Base-by-base conservation (phyloP, 2,113 vertebrate genomes). In the Pao palembangensis region DNA sequence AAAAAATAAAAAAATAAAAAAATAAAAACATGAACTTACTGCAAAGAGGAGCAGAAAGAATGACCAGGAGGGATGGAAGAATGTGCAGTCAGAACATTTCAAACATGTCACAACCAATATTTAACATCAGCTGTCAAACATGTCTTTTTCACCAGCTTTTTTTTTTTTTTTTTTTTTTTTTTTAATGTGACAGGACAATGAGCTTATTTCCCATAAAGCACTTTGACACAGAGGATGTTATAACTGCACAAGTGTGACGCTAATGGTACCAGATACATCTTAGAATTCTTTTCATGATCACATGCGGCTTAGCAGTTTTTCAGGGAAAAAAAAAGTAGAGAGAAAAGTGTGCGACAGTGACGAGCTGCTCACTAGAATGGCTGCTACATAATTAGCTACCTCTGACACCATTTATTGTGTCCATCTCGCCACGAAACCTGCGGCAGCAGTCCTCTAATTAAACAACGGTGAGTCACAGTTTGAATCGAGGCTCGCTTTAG, bases 31-130 rank as follows among this genome's bases (percentile, higher is more conserved):
- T 81, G 78, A 92, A 91, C 81, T 88, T 89, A 90, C 88, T 87
- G 59, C 64, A 61, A 81, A 65, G 77, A 65, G 53, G 64, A 66
- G 76, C 53, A 70, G 38, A 66, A 65, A 56, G 62, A 18, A 23
- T 17, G 38, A 17, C 11, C 21, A 85, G 90, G 86, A 91, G 14
- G 64, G 53, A 78, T 59, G 69, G 77, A 87, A 89, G 86, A 80
- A 87, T 79, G 90, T 87, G 90, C 86, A 90, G 88, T 88, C 91
- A 92, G 91, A 92, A 76, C 89, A 92, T 94, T 90, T 89, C 89
- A 89, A 94, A 92, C 78, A 76, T 74, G 80, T 67, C 31, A 76
- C 90, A 90, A 93, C 94, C 90, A 91, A 92, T 93, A 93, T 93
- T 94, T 93, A 89, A 94, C 91, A 84, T 87, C 71, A 8, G 61